These are phyloP conservation scores for Dendrolimus houi DNA, from an alignment of 2,888 invertebrate genomes.

Conservation along the genomic window DNA sequence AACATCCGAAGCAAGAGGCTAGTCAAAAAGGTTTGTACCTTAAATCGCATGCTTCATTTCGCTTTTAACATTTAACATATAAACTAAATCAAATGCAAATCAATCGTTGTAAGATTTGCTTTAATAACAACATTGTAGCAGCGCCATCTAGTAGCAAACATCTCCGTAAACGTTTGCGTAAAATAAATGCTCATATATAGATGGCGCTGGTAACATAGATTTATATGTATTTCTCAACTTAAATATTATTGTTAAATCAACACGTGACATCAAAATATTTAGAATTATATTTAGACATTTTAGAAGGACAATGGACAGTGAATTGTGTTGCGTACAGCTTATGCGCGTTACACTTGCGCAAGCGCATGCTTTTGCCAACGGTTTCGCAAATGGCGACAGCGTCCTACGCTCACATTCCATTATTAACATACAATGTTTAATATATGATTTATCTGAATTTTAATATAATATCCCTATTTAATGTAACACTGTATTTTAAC, in stretches of 20 bases:
- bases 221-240: neutral
- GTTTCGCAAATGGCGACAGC: slow-evolving; percentile 40
- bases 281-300: neutral
- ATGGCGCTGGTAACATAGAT: slow-evolving; percentile 15
- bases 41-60: slow-evolving; percentile 9
- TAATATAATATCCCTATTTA: no score
- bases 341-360: slow-evolving; percentile 23
- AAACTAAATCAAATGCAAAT: no score
- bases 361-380: slow-evolving; percentile 19
- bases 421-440: neutral
- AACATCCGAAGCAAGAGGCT: slow-evolving; percentile 50
- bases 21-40: slow-evolving; percentile 41
- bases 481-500: no score
- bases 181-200: slow-evolving; percentile 8
- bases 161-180: neutral
- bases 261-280: neutral
- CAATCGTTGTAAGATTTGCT: neutral
- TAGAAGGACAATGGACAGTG: neutral
- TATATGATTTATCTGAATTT: neutral
- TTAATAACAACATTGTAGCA: slow-evolving; percentile 5
- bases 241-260: neutral
- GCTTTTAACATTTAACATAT: no score
- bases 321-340: slow-evolving; percentile 7
- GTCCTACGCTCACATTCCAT: slow-evolving; percentile 42
- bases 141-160: slow-evolving; percentile 39